phyloP scores from a whole-genome alignment of 2,113 vertebrate species.

The Hippopotamus amphibius region DNA sequence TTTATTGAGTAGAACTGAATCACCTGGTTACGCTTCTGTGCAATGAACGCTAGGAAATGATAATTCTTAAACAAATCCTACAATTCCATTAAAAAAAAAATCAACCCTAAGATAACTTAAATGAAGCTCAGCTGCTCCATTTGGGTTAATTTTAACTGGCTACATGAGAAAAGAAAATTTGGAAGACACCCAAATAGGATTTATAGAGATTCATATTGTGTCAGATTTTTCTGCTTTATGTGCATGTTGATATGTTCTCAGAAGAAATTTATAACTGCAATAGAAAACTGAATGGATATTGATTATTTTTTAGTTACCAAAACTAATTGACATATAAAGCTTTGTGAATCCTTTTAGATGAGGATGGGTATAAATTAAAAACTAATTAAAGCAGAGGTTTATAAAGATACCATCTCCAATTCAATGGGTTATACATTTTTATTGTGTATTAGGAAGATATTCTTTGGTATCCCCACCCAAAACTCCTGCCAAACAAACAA shows the following conservation, averaged over 20 bases:
- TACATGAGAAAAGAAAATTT: slow-evolving; percentile 35
- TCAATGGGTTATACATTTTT: slow-evolving; percentile 31
- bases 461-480: neutral
- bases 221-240: slow-evolving; percentile 61
- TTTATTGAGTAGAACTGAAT: neutral
- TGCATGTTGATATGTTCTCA: slow-evolving; percentile 52
- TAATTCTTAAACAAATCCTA: slow-evolving; percentile 15
- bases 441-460: neutral
- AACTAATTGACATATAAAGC: slow-evolving; percentile 76
- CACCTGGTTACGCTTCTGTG: neutral
- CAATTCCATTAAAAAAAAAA: neutral
- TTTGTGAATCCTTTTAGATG: slow-evolving; percentile 69
- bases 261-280: slow-evolving; percentile 75
- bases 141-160: slow-evolving; percentile 13
- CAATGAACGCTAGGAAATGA: neutral
- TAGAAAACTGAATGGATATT: slow-evolving; percentile 73
- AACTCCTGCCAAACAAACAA: neutral
- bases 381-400: slow-evolving; percentile 61
- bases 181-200: neutral
- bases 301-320: slow-evolving; percentile 77
- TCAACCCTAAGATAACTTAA: neutral
- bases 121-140: neutral
- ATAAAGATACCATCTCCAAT: slow-evolving; percentile 38
- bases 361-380: slow-evolving; percentile 74
- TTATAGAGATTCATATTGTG: slow-evolving; percentile 42